Evolutionary conservation across 2,888 invertebrate genomes (phyloP), one percentile per base, ranked within the genome.

Genomic region (Lamproptera curius): DNA sequence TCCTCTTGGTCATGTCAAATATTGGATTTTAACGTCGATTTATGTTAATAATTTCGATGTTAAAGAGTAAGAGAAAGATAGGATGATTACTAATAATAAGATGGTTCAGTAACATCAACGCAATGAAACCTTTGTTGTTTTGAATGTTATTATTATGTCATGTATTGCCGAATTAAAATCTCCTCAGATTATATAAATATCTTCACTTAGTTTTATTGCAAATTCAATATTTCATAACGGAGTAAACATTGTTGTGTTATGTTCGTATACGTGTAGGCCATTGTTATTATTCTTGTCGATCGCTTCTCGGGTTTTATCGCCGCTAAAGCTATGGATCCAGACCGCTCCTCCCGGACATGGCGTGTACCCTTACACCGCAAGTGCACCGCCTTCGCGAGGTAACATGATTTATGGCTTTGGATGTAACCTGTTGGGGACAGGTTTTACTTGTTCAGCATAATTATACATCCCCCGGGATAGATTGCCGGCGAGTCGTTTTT

Each of bases 401-500:
- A 50, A 45, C 49, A 44, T 50, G 49, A 50, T 50, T 50, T 50
- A 50, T 41, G 44, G 41, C 33, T 13, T 16, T 41, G 40, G 39
- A 49, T 40, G 40, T 44, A 44, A 50, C 44, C 41, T 43, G 48
- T 49, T 41, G 49, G 33, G 2, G 49, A 45, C 44, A 44, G 40
- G 44, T 50, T 44, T 41, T 41, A 50, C 44, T 37, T 17, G 44
- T 50, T 37, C 36, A 23, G 36, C 44, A 31, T 50, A 50, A 50
- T 50, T 45, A 36, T 44, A 50, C 23, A 41, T 33, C 23, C 33
- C 36, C 8, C 10, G 8, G 44, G 33, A 43, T 34, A 43, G 40
- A 37, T 36, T 45, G 37, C 42, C 33, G 23, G 15, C 6, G 13
- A 13, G 10, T 13, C 26, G 16, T 47, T 31, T 37, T 39, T 26